Evolutionary conservation across 30 jellyfish, hydroid and myxozoan species (phyloP).

Genomic region (Catostylus mosaicus): DNA sequence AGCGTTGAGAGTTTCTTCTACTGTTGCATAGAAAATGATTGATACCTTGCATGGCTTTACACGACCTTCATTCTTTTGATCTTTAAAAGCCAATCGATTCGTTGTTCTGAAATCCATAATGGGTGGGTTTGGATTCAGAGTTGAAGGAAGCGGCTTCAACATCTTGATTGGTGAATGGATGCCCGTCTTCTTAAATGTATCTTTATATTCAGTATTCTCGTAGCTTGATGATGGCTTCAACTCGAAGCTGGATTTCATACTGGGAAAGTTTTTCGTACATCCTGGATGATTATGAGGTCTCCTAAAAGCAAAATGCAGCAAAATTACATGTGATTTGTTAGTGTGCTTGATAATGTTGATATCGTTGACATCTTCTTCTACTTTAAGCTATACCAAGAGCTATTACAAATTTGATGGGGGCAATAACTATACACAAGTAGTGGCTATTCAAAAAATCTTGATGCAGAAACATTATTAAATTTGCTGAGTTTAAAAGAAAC

Average conservation of each 20-base stretch:
- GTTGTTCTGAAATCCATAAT: constrained; percentile 90
- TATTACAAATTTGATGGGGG: too few species aligned
- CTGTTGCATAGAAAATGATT: background rate
- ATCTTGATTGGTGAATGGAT: constrained; percentile 14
- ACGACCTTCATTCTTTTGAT: constrained; percentile 38
- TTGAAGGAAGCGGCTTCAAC: constrained; percentile 56
- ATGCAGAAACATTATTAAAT: too few species aligned
- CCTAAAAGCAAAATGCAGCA: constrained; percentile 38
- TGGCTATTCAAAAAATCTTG: too few species aligned
- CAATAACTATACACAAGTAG: too few species aligned
- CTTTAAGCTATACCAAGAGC: too few species aligned
- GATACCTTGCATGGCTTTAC: constrained; percentile 81
- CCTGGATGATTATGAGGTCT: constrained; percentile 76
- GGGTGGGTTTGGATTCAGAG: constrained; percentile 86
- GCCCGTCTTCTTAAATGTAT: constrained; percentile 18
- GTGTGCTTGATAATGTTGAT: too few species aligned
- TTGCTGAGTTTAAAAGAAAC: too few species aligned
- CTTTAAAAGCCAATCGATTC: constrained; percentile 62
- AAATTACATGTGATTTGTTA: too few species aligned
- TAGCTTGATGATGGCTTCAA: constrained; percentile 12
- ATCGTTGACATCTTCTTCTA: too few species aligned
- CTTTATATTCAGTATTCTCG: constrained; percentile 58
- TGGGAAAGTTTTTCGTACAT: constrained; percentile 64
- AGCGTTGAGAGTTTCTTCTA: background rate
- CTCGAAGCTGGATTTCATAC: constrained; percentile 28